Base-by-base conservation (phyloP, 1,140 invertebrate genomes). In the Doryteuthis pealeii region DNA sequence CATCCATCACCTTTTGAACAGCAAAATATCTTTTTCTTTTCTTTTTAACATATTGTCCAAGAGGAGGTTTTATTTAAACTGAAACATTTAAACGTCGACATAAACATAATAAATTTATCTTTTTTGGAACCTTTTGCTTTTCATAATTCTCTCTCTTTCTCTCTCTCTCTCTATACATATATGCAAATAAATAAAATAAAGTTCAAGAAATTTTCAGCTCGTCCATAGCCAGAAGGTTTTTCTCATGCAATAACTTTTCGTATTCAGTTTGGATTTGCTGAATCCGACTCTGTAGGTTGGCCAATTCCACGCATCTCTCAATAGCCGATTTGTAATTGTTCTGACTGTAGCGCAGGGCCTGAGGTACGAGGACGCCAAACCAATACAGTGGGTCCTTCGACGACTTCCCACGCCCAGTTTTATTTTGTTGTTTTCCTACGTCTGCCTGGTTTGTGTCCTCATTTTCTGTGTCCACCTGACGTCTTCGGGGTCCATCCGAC, bases 341-440 rank as follows among this genome's bases (percentile, higher is more conserved):
- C 69, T 84, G 83, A 68, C 81, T 80, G n/a, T 82, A 77, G 54
- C 81, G 54, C 54, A 84, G 69, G 69, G 67, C 71, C 72, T 83
- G 83, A 18, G 83, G 83, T n/a, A 83, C 83, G 26, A 84, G 71
- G 28, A 84, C 80, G 14, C 83, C 83, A 83, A 84, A 84, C 83
- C 83, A 84, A 58, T 79, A 81, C 5, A 84, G 45, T 18, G 83
- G 83, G 70, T 84, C 81, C 14, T 54, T 26, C 26, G 49, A 54
- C 28, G 8, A 30, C 31, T 74, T 76, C 8, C 1, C 49, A 62
- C 73, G 58, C 22, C 72, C 35, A 4, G 62, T 66, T 18, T 74
- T 70, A 12, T 35, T 32, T 22, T 58, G 10, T 10, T 58, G 10
- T 22, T 28, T 58, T 49, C 1, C 45, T 14, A 14, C 22, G 1